Evolutionary conservation across 2,113 vertebrate species (phyloP), one percentile per base, ranked within the genome.

Genomic region (Sciurus niger): DNA sequence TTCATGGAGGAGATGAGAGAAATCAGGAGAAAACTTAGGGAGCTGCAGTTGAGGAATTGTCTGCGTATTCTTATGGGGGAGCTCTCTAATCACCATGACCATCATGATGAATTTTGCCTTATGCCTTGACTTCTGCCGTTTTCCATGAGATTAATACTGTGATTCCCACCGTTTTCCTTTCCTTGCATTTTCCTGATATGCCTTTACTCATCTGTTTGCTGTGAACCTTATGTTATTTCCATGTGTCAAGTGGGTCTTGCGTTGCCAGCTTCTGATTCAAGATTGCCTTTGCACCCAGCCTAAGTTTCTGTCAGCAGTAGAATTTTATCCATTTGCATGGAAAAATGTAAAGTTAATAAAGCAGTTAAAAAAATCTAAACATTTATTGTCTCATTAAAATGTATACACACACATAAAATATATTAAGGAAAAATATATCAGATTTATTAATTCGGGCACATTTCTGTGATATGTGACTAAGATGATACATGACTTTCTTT

Each of bases 1-100:
- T 97, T 98, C 93, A 98, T 97, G 96, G 97, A 97, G 74, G 97
- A 98, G 91, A 96, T 97, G 96, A 96, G 97, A 89, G 97, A 96
- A 96, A 97, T 97, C 93, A 96, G 97, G 95, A 97, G 97, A 94
- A 98, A 98, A 94, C 95, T 96, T 95, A 97, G 94, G 86, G 97
- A 98, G 96, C 85, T 98, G 53, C 96, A 97, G 68, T 34, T 97
- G 95, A 96, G 97, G 79, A 98, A 97, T 93, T 96, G 96, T 65
- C 94, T 97, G 89, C 89, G 93, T 51, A 95, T 97, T 63, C 96
- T 97, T 37, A 96, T 96, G 96, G 97, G 91, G 51, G 96, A 96
- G 83, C 96, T 97, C 11, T 96, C 96, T 34, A 96, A 96, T 93
- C 96, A 97, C 89, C 96, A 97, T 88, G 97, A 97, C 67, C 97